Evolutionary conservation across 2,888 invertebrate species (phyloP), one percentile per base, ranked within the genome.

Genomic region (Dolichopus griseipennis): DNA sequence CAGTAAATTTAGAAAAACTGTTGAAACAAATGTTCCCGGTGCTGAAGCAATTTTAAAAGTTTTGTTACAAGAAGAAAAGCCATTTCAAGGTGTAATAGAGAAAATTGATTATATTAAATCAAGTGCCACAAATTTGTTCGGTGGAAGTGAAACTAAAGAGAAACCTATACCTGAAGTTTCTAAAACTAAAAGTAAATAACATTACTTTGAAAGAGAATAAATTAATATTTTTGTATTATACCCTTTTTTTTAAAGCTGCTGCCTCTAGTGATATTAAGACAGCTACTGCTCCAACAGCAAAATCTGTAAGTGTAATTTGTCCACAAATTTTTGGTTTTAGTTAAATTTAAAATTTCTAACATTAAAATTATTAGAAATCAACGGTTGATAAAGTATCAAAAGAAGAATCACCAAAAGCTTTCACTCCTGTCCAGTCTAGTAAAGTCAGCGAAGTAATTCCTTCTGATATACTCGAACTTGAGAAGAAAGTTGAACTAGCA

Each of bases 401-500:
- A 52, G 52, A 52, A n/a, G 52, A 52, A 52, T 15, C 52, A 7
- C 9, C 9, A 7, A 52, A 52, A 52, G 6, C 52, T 9, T 62
- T 62, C 3, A 62, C 62, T 21, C 68, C 72, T 37, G 69, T 72
- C 63, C 70, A 77, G 77, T 69, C 68, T 71, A 64, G 71, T 73
- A 73, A 77, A 61, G 73, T 78, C 67, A 75, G 81, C 1, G 79
- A 79, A 64, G 80, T 80, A 68, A 78, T 83, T 72, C 81, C 83
- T 2, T 75, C 77, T 20, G 79, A 80, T 68, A 74, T 88, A 34
- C 78, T 81, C 8, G 86, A 87, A 63, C 75, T 88, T 18, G 88
- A 88, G 75, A 82, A 81, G 70, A 82, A 83, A 72, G 84, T 86
- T 34, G 84, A 85, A 67, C 75, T 83, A 69, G 80, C 85, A 9